phyloP scores from a whole-genome alignment of 2,113 vertebrate genomes.

The Lepidothrix coronata region DNA sequence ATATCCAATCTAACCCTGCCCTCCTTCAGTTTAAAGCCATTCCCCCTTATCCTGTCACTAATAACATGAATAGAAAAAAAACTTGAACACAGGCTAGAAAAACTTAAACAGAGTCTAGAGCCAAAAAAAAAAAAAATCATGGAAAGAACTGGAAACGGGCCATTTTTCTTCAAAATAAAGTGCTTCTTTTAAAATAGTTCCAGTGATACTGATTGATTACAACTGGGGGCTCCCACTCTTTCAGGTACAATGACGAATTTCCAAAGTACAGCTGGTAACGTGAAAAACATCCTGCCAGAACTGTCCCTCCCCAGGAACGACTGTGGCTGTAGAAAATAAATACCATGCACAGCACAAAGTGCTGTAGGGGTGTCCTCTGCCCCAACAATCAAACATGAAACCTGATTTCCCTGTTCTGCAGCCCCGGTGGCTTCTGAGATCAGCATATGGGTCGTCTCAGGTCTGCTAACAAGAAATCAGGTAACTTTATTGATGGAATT shows the following conservation, averaged over 20 bases:
- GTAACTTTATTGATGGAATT: neutral
- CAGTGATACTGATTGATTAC: neutral
- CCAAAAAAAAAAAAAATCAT: neutral
- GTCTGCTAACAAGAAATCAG: neutral
- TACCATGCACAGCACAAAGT: neutral
- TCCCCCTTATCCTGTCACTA: neutral
- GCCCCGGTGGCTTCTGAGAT: neutral
- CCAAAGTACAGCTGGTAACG: neutral
- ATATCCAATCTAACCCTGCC: neutral
- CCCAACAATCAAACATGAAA: neutral
- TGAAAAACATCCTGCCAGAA: neutral
- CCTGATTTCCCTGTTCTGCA: neutral
- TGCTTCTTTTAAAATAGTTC: neutral
- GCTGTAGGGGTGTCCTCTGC: neutral
- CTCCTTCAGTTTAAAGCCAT: neutral
- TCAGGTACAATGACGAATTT: rapidly evolving
- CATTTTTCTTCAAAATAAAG: neutral
- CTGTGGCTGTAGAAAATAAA: neutral
- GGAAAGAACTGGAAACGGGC: neutral
- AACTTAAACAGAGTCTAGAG: neutral
- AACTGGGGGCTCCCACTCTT: neutral
- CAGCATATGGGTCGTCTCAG: neutral
- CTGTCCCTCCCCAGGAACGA: neutral
- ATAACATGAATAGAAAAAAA: neutral
- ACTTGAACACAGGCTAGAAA: neutral